Percentiles rank a stretch among this genome's conserved stretches.
phyloP scores from a whole-genome alignment of 1,140 invertebrate species.

The Brachionus paranguensis region DNA sequence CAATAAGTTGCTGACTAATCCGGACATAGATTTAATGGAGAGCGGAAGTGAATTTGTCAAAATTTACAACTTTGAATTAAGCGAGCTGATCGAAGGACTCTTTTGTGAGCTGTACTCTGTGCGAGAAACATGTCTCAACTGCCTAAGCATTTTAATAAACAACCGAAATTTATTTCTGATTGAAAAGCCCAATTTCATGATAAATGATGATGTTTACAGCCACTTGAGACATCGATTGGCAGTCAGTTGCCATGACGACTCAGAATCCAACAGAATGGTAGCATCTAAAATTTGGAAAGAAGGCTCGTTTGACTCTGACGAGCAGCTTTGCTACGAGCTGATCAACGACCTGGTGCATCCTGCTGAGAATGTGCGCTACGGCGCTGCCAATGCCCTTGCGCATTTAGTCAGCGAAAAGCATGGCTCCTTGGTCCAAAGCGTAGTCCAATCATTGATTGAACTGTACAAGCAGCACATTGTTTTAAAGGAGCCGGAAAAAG shows the following conservation, averaged over 20 bases:
- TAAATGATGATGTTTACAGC: not conserved
- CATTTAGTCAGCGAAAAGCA: conserved; percentile 48
- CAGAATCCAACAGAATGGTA: not conserved
- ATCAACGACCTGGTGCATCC: conserved; percentile 69
- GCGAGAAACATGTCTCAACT: not conserved
- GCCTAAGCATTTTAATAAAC: not conserved
- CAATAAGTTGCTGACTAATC: not conserved
- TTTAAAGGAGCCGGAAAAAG: conserved; percentile 76
- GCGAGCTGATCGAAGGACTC: not conserved
- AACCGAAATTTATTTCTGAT: conserved; percentile 6
- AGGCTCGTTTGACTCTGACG: not conserved
- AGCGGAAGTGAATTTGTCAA: not conserved
- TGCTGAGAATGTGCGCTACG: conserved; percentile 69
- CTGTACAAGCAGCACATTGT: conserved; percentile 66
- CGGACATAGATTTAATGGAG: not conserved
- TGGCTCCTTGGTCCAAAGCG: conserved; percentile 57
- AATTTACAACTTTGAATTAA: not conserved
- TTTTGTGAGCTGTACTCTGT: not conserved
- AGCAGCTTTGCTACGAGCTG: not conserved
- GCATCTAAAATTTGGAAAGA: not conserved
- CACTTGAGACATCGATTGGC: not conserved
- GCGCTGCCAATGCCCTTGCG: conserved; percentile 70
- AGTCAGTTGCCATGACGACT: not conserved
- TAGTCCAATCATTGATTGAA: conserved; percentile 64
- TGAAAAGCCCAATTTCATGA: not conserved